Evolutionary conservation across 2,888 invertebrate species (phyloP).

Genomic region (Bellardia bayeri): DNA sequence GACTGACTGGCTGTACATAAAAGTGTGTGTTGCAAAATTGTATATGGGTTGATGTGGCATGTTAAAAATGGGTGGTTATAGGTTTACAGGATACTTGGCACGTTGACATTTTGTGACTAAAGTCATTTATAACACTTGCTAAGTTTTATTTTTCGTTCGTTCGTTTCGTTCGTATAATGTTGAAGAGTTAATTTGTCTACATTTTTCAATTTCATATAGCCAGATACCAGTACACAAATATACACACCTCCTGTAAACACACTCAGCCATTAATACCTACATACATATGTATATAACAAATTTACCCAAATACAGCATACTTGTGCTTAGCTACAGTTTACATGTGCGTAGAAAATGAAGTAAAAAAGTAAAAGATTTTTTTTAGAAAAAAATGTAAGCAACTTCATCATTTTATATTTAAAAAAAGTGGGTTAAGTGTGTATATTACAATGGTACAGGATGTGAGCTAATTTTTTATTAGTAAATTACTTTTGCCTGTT

Average conservation of each 20-base stretch:
- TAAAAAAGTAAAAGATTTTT: background rate
- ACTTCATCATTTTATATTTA: slow-evolving; percentile 1
- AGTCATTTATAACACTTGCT: slow-evolving; percentile 65
- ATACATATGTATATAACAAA: background rate
- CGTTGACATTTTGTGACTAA: slow-evolving; percentile 60
- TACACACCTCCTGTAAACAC: background rate
- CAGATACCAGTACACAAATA: background rate
- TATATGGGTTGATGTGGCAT: slow-evolving; percentile 2
- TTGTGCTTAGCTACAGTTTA: background rate
- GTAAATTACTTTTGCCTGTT: slow-evolving; percentile 31
- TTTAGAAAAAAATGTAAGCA: background rate
- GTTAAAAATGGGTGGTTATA: slow-evolving; percentile 29
- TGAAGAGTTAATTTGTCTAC: slow-evolving; percentile 63
- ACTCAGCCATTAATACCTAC: background rate
- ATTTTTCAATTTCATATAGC: slow-evolving; percentile 41
- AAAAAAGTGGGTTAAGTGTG: background rate
- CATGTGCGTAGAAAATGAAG: background rate
- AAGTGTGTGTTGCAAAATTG: background rate
- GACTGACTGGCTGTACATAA: no score
- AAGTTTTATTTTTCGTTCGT: slow-evolving; percentile 1
- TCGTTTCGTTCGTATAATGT: background rate
- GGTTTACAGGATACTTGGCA: slow-evolving; percentile 58
- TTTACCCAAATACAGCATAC: background rate
- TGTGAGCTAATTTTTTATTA: slow-evolving; percentile 33
- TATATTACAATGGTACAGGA: background rate